Evolutionary conservation across 2,888 invertebrate genomes (phyloP).

Genomic region (Andrena fulva): DNA sequence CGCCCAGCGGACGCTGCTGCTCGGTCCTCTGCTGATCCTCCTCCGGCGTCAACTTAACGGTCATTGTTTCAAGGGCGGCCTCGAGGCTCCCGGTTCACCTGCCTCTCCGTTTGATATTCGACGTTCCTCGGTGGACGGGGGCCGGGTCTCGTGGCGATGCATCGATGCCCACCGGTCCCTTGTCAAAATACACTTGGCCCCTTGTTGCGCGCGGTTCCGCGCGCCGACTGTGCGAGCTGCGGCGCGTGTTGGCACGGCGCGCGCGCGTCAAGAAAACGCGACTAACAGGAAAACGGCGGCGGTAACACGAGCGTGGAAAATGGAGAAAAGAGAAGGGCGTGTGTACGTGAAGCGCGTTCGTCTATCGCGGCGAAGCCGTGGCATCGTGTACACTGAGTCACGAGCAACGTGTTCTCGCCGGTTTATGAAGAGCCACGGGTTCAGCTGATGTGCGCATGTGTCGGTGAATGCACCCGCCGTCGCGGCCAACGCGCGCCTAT

Average conservation of each 20-base stretch:
- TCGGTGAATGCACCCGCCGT: constrained; percentile 64
- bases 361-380: constrained; percentile 67
- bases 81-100: neutral
- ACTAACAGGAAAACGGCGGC: constrained; percentile 11
- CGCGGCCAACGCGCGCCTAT: constrained; percentile 52
- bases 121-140: constrained; percentile 35
- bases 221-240: neutral
- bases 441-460: constrained; percentile 62
- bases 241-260: neutral
- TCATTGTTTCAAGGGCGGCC: constrained; percentile 49
- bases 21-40: constrained; percentile 29
- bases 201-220: neutral
- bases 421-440: constrained; percentile 65
- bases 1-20: constrained; percentile 7
- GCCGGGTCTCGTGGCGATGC: constrained; percentile 35
- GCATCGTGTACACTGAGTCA: constrained; percentile 70
- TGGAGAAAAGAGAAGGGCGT: constrained; percentile 45
- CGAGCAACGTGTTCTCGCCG: constrained; percentile 67
- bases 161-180: constrained; percentile 46
- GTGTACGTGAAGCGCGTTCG: constrained; percentile 46
- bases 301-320: constrained; percentile 33
- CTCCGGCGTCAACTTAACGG: constrained; percentile 41
- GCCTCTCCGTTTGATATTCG: constrained; percentile 45
- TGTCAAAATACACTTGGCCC: neutral
- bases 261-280: constrained; percentile 30